A percentile compares a stretch with the other conserved stretches of the same genome.
phyloP scores from a whole-genome alignment of 2,113 vertebrate species.

The Strix aluco region DNA sequence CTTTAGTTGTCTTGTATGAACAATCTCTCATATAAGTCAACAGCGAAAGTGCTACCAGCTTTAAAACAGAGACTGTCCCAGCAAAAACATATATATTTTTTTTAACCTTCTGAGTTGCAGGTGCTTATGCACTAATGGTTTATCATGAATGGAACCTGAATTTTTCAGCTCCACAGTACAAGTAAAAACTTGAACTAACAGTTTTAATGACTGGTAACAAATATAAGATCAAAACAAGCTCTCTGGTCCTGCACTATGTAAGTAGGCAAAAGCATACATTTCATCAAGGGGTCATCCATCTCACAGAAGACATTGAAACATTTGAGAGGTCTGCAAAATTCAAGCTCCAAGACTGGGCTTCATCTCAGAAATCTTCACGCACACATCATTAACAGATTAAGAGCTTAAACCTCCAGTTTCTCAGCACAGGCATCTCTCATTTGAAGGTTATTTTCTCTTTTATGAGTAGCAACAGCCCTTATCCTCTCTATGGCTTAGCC shows the following conservation, averaged over 20 bases:
- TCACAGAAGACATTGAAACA: neutral
- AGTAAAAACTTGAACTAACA: neutral
- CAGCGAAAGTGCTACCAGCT: neutral
- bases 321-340: neutral
- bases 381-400: neutral
- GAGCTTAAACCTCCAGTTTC: neutral
- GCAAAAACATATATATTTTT: neutral
- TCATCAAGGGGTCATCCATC: neutral
- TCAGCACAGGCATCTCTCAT: neutral
- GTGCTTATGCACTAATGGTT: neutral
- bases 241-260: neutral
- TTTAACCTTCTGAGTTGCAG: neutral
- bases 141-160: neutral
- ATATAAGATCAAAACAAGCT: neutral
- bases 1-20: neutral
- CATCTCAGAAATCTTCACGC: neutral
- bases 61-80: neutral
- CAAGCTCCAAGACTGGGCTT: neutral
- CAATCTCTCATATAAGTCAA: neutral
- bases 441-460: neutral
- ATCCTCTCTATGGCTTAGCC: neutral
- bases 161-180: neutral
- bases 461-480: neutral
- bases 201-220: neutral
- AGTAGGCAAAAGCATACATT: neutral